Evolutionary conservation across 2,888 invertebrate species (phyloP).

Genomic region (Neoascia interrupta): DNA sequence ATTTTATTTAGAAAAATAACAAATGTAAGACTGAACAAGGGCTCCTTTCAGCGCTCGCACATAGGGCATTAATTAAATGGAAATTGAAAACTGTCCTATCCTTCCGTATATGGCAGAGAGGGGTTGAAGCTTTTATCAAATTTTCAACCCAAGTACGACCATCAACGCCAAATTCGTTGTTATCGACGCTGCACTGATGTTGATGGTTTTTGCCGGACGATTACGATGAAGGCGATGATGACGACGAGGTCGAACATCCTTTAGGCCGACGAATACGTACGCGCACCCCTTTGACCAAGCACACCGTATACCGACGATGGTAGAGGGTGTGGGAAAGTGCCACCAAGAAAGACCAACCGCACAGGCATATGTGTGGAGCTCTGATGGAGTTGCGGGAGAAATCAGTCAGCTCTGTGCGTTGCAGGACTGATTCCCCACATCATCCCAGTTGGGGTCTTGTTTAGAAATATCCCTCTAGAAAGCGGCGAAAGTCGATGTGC

Average conservation of each 20-base stretch:
- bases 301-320: no score
- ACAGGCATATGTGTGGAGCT: constrained; percentile 6
- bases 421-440: constrained; percentile 7
- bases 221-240: constrained; percentile 30
- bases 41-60: no score
- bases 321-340: neutral
- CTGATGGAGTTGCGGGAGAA: constrained; percentile 13
- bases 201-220: constrained; percentile 41
- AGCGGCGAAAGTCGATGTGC: constrained; percentile 34
- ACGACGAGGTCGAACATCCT: constrained; percentile 17
- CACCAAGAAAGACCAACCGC: constrained; percentile 39
- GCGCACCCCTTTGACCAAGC: constrained; percentile 31
- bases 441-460: constrained; percentile 16
- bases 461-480: constrained; percentile 34
- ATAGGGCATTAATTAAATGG: constrained; percentile 38
- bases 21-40: constrained; percentile 18
- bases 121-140: constrained; percentile 34
- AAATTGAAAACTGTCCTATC: constrained; percentile 35
- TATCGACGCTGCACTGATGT: constrained; percentile 42
- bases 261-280: constrained; percentile 33
- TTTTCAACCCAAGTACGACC: constrained; percentile 4
- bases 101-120: neutral
- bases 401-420: constrained; percentile 29
- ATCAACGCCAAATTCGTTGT: constrained; percentile 27
- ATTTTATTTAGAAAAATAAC: constrained; percentile 26